Evolutionary conservation across 2,888 invertebrate species (phyloP), one percentile per base, ranked within the genome.

Genomic region (Willowsia nigromaculata): DNA sequence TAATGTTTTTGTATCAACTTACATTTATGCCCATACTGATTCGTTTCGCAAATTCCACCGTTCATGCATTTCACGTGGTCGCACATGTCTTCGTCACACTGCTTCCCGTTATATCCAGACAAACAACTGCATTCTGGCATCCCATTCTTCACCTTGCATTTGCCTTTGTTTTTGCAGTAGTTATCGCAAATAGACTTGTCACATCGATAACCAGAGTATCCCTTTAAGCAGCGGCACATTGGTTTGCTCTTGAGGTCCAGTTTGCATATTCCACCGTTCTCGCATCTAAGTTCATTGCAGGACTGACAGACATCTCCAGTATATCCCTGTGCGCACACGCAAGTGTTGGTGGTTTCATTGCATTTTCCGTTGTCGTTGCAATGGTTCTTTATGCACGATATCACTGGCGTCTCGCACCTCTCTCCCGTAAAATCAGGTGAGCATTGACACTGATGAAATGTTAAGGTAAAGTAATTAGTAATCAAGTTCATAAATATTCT

Each of bases 331-430:
- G 94, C 94, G 92, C 96, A 96, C 40, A 94, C 94, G 93, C 96
- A 96, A 80, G 91, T 92, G 59, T 93, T 93, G 13, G 93, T 91
- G 9, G 78, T 87, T 56, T 91, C 91, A 68, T 94, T 93, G 92
- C 96, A 96, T 0, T 95, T 95, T 2, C 96, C 96, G 0, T 95
- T 95, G 93, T 96, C 96, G 91, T 94, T 94, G 91, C 96, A 96
- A 84, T 94, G 94, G 40, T 94, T 94, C 65, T 95, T 94, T 0
- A 50, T 15, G 92, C 96, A 96, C 65, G 95, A 93, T 1, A 89
- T 43, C 27, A 85, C 82, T 11, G 89, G 95, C 1, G 94, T 95
- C 93, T 96, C 96, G 93, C 96, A 96, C 11, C 95, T 94, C 65
- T 95, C 95, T 0, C 96, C 96, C 0, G 95, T 95, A 95, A 95